Conservation (phyloP, 1,140 invertebrate species). For the Notospermus geniculatus region DNA sequence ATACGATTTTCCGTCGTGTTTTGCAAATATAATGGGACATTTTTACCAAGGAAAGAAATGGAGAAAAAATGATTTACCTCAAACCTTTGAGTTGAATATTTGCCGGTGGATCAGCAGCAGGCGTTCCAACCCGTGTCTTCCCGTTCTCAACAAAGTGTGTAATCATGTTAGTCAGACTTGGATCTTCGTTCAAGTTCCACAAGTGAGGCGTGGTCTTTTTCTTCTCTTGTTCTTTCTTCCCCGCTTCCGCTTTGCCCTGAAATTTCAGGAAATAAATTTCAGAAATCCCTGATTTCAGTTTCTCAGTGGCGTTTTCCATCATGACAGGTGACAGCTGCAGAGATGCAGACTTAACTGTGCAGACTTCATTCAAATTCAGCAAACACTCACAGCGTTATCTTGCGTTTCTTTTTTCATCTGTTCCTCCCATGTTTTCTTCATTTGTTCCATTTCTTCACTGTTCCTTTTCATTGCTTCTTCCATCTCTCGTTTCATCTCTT, state of each 20-base stretch:
- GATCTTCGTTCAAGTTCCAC: conserved; percentile 66
- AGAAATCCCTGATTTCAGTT: too few species aligned
- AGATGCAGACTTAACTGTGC: too few species aligned
- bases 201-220: conserved; percentile 60
- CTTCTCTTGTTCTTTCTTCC: conserved; percentile 56
- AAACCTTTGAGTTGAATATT: conserved; percentile 46
- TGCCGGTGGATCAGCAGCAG: conserved; percentile 40
- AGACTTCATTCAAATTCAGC: too few species aligned
- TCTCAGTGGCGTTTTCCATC: too few species aligned
- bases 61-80: conserved; percentile 33
- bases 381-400: too few species aligned
- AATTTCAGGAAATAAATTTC: too few species aligned
- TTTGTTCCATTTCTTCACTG: conserved; percentile 60
- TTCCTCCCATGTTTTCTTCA: conserved; percentile 62
- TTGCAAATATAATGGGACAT: too few species aligned
- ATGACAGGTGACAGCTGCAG: too few species aligned
- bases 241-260: conserved; percentile 30
- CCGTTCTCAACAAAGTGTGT: conserved; percentile 61
- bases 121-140: conserved; percentile 57
- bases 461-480: conserved; percentile 58
- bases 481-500: conserved; percentile 59
- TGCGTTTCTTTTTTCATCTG: conserved; percentile 50
- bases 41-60: too few species aligned
- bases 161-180: conserved; percentile 62
- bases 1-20: too few species aligned